Evolutionary conservation across 1,140 invertebrate species (phyloP), one percentile per base, ranked within the genome.

Genomic region (Phthorimaea operculella): DNA sequence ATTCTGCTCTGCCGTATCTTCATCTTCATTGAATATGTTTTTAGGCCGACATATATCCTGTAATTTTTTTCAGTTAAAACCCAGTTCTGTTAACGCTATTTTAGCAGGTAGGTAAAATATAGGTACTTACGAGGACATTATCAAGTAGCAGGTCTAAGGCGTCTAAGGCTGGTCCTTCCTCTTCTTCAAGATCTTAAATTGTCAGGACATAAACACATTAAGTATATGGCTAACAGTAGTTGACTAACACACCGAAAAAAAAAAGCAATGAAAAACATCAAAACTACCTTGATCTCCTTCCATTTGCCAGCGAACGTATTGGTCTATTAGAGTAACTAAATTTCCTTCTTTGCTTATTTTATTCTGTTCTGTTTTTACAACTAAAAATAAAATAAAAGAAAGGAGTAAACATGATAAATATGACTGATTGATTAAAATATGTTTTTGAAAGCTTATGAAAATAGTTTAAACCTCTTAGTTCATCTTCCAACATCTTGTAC

Each of bases 91-190:
- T 28, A 28, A 28, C 21, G 2, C 21, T 4, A 28, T 28, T 28
- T 28, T 4, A 28, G 21, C 21, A 6, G 2, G 21, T 4, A 4
- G 21, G 6, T 4, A 4, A 28, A 28, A 6, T 39, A 39, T 10
- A 7, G 33, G 6, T 34, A 39, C 36, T 72, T 70, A 83, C 79
- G 64, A 69, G n/a, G 50, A 72, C 63, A 47, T 62, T 67, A 9
- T 82, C 61, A 14, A 83, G 11, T 42, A 83, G 50, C n/a, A 70
- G 63, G 48, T 83, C 77, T 33, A 83, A 58, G 47, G 76, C 52
- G 66, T 83, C 76, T 59, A 76, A 72, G n/a, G 76, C 65, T 0
- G 70, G 72, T 7, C 77, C 79, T 66, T 76, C 76, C 61, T 70
- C 54, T 53, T 77, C 70, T 59, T 80, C 72, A 49, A 82, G 56